Evolutionary conservation across 1,140 invertebrate species (phyloP).

Genomic region (Drosophila serrata): DNA sequence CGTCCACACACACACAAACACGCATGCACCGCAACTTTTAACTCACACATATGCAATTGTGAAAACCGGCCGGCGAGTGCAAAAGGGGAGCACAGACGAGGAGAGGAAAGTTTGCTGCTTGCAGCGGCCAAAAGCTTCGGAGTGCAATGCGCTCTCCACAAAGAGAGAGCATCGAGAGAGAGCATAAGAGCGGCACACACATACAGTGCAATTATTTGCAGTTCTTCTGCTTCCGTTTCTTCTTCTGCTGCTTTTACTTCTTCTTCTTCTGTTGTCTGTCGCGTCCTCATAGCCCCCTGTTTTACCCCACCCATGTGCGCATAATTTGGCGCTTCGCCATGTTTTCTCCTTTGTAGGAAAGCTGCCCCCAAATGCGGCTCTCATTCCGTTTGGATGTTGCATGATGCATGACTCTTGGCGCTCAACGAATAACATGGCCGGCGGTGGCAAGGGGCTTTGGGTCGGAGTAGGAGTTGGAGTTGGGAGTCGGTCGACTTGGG

Average conservation of each 20-base stretch:
- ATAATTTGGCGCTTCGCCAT: slow-evolving; percentile 83
- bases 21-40: slow-evolving; percentile 6
- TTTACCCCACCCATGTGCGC: slow-evolving; percentile 63
- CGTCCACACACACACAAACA: slow-evolving; percentile 56
- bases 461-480: slow-evolving; percentile 5
- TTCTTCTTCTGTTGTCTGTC: slow-evolving; percentile 57
- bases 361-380: slow-evolving; percentile 40
- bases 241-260: slow-evolving; percentile 41
- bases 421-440: slow-evolving; percentile 14
- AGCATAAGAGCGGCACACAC: slow-evolving; percentile 10
- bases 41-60: slow-evolving; percentile 26
- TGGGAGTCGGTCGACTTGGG: slow-evolving; percentile 31
- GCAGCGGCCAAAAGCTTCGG: slow-evolving; percentile 66
- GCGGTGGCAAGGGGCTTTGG: slow-evolving; percentile 8
- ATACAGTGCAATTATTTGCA: slow-evolving; percentile 76
- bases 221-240: slow-evolving; percentile 75
- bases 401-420: slow-evolving; percentile 65
- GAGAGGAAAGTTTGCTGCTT: slow-evolving; percentile 53
- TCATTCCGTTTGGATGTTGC: slow-evolving; percentile 64
- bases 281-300: slow-evolving; percentile 32
- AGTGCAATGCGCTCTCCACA: slow-evolving; percentile 62
- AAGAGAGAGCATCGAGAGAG: slow-evolving; percentile 1
- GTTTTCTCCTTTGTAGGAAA: slow-evolving; percentile 61
- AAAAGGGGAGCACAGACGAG: slow-evolving; percentile 39
- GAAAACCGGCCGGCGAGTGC: slow-evolving; percentile 74